phyloP scores from a whole-genome alignment of 2,797 vertebrate genomes.

The Cirrhinus mrigala region DNA sequence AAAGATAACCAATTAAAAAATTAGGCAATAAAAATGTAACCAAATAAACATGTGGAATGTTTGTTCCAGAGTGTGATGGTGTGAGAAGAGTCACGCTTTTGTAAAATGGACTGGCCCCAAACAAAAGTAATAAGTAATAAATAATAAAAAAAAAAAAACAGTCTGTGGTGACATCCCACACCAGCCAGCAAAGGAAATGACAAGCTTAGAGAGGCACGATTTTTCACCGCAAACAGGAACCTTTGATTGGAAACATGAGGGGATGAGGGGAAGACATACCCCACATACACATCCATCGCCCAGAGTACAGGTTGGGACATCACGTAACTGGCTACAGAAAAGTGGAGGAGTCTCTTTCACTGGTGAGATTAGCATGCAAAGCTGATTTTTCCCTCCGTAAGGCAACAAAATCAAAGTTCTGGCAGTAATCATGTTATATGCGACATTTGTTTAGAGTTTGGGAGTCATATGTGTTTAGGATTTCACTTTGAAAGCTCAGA shows the following conservation, averaged over 20 bases:
- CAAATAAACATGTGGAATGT: slow-evolving; percentile 2
- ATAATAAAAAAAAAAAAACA: slow-evolving; percentile 58
- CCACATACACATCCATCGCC: slow-evolving; percentile 22
- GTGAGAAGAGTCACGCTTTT: slow-evolving; percentile 49
- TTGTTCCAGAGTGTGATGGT: slow-evolving; percentile 9
- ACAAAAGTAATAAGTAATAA: slow-evolving; percentile 60
- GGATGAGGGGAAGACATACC: slow-evolving; percentile 50
- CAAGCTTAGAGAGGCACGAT: slow-evolving; percentile 70
- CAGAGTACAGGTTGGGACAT: slow-evolving; percentile 15
- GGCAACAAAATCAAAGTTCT: slow-evolving; percentile 40
- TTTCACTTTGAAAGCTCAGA: slow-evolving; percentile 38
- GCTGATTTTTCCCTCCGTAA: slow-evolving; percentile 52
- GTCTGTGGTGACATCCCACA: slow-evolving; percentile 70
- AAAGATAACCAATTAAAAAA: slow-evolving; percentile 47
- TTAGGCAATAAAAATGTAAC: neutral
- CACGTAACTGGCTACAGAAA: slow-evolving; percentile 4
- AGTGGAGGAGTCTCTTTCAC: slow-evolving; percentile 37
- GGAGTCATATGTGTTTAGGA: slow-evolving; percentile 11
- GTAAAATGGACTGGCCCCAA: slow-evolving; percentile 68
- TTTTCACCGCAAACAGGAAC: slow-evolving; percentile 76
- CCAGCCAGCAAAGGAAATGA: slow-evolving; percentile 69
- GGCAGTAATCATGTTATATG: slow-evolving; percentile 42
- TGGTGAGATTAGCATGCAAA: slow-evolving; percentile 52
- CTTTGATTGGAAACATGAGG: slow-evolving; percentile 83
- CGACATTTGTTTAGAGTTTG: slow-evolving; percentile 28